Base-by-base conservation (phyloP, 2,113 vertebrate species). In the Melanerpes aurifrons region DNA sequence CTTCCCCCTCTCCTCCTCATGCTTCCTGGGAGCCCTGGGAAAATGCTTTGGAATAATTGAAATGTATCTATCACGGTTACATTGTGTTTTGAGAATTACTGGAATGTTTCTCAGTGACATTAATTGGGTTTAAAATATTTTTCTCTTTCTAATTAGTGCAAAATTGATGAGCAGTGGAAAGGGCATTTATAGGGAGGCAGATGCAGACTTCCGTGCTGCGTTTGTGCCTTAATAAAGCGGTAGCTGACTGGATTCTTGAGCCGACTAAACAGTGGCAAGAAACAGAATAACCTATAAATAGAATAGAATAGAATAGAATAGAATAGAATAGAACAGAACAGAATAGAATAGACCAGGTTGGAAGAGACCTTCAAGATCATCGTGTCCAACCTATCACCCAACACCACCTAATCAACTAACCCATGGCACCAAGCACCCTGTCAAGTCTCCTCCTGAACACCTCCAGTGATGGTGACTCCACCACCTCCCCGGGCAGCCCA, bases 61-160 rank as follows among this genome's bases (percentile, higher is more conserved):
- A 94, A 95, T 88, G 43, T 93, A 95, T 95, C 91, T 88, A 91
- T 95, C 91, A 77, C 1, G 4, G 85, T 64, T 86, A 83, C 89
- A 81, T 66, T 94, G 87, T 84, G 86, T 91, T 94, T 95, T 78
- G 82, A 95, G 90, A 90, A 93, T 91, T 87, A 90, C 67, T 87
- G 79, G 76, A 92, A 93, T 93, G 82, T 68, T 95, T 95, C 93
- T 92, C 69, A 54, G 74, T 90, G 87, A 89, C 92, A 89, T 93
- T 87, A 86, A 96, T 95, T 94, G 82, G 82, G 83, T 96, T 95
- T 69, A 95, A 94, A 92, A 90, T 95, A 88, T 94, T 94, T 88
- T 95, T 92, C 85, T 94, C 68, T 95, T 94, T 86, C 91, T 94
- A 95, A 96, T 96, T 96, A 93, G 81, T 22, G n/a, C 29, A 56